Base-by-base conservation (phyloP, 2,113 vertebrate species). In the Sceloporus undulatus region DNA sequence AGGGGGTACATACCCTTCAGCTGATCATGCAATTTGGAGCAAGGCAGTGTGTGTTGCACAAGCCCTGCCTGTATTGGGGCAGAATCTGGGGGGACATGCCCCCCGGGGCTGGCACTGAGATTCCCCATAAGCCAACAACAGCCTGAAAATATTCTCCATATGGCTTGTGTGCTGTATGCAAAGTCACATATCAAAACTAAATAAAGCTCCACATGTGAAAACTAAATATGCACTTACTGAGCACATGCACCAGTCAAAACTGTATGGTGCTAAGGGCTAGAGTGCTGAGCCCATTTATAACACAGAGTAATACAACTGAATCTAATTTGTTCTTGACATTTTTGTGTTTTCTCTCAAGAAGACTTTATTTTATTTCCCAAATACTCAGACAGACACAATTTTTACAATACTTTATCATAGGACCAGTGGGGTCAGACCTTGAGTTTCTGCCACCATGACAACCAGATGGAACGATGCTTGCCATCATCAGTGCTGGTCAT, bases 401-500 rank as follows among this genome's bases (percentile, higher is more conserved):
- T 42, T 78, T 87, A 73, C 73, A 87, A 29, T 81, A 77, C 66
- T 73, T 79, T 79, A 79, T 79, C 25, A 11, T 65, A 73, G 11
- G 34, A 71, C 82, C 70, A 73, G 52, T 81, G 78, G 80, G 83
- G 25, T 85, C 76, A 79, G 76, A 19, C 38, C 70, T 40, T 80
- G 82, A 48, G 38, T 80, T 89, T 62, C 54, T 79, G 82, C 87
- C 76, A 65, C 66, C 82, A 89, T 89, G 87, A 89, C 82, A 85
- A 89, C 82, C 76, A 38, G 38, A 52, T 71, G 16, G 27, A 74
- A 62, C 8, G 48, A 70, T 79, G 78, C 68, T 84, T 59, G 40
- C 34, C 40, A 79, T 73, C 66, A 48, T 79, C 27, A 62, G 29
- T 14, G 18, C 9, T 79, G 76, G 75, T 23, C 76, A 84, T 71